Evolutionary conservation across 1,140 invertebrate species (phyloP), one percentile per base, ranked within the genome.

Genomic region (Drosophila miranda): DNA sequence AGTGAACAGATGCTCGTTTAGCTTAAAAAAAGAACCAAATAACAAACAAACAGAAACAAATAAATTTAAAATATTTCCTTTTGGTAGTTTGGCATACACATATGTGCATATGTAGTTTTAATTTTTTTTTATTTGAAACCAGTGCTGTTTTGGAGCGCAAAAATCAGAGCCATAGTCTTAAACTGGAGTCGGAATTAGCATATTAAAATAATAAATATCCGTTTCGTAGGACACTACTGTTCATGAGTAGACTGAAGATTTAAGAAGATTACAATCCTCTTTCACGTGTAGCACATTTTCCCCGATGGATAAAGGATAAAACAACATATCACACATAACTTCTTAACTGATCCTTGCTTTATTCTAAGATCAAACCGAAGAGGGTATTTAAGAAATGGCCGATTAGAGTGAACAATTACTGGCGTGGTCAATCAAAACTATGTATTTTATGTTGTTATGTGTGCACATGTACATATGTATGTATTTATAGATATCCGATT

Each of bases 11-110:
- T 74, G 70, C 59, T 51, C 41, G 48, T 48, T 57, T 74, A 6
- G 43, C 43, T 74, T 74, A 74, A 73, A 74, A 74, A 74, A 74
- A 74, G 70, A 74, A 44, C 16, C 21, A 53, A 73, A 64, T 74
- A 55, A 73, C 64, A 68, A 67, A 68, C 62, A 68, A 67, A 38
- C 11, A 19, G 23, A 66, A 70, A 58, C 41, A 23, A 69, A 23
- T 59, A 59, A 57, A 59, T 46, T 23, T 51, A 30, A 59, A 59
- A 51, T 70, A 70, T 70, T 48, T 49, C 30, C 26, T 51, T 70
- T 21, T 51, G n/a, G 66, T 59, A 52, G 48, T 52, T 59, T 51
- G 28, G 59, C 53, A 59, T 70, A 30, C 8, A 34, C 30, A 11
- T 34, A 34, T 9, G 9, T 34, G 9, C 7, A 21, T n/a, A n/a